A percentile compares a stretch with the other conserved stretches of the same genome.
Conservation (phyloP, 2,888 invertebrate genomes). For the Polymixis flavicincta region DNA sequence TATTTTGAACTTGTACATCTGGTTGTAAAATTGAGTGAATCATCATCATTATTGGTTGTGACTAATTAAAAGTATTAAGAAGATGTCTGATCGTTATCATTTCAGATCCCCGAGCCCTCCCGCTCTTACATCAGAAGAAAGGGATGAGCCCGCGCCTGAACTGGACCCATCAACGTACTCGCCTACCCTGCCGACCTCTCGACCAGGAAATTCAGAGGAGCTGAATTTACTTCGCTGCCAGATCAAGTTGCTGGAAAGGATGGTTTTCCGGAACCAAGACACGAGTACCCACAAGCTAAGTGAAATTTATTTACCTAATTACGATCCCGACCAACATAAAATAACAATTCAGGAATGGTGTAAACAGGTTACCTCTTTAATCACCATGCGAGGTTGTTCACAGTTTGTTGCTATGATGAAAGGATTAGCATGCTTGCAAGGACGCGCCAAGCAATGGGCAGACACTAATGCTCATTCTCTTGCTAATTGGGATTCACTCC, state of each 20-base stretch:
- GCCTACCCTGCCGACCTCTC: too few species aligned
- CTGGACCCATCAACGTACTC: too few species aligned
- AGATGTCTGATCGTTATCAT: not conserved
- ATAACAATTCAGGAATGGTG: slow-evolving; percentile 14
- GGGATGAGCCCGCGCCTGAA: too few species aligned
- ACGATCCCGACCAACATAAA: not conserved
- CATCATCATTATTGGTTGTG: not conserved
- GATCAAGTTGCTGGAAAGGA: not conserved
- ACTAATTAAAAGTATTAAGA: not conserved
- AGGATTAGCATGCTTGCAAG: not conserved
- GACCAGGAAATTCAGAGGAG: too few species aligned
- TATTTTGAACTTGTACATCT: not conserved
- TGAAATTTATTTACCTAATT: slow-evolving; percentile 1
- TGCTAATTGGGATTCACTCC: not conserved
- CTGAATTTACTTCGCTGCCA: too few species aligned
- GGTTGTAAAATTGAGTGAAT: not conserved
- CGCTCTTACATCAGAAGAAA: not conserved
- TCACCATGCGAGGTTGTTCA: not conserved
- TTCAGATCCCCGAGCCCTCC: not conserved
- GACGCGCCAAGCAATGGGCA: not conserved
- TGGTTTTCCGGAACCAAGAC: not conserved
- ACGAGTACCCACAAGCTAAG: not conserved
- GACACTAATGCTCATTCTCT: not conserved
- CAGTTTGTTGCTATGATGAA: not conserved
- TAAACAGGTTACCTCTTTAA: slow-evolving; percentile 1